phyloP scores from a whole-genome alignment of 2,888 invertebrate species.

The Eueremaeus valkanovi region DNA sequence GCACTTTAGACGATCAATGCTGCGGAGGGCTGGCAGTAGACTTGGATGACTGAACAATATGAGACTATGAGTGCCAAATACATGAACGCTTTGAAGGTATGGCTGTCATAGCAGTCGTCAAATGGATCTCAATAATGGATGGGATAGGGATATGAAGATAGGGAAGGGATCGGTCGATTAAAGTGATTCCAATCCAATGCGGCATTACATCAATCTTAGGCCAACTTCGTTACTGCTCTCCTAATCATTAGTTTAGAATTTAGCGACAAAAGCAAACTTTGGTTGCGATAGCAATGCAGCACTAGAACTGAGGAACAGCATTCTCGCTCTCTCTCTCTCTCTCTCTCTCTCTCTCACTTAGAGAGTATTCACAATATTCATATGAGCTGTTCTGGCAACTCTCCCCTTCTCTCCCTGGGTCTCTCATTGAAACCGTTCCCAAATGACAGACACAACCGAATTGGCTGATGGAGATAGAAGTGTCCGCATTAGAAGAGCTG shows the following conservation, averaged over 20 bases:
- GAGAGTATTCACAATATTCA: background rate
- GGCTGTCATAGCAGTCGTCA: background rate
- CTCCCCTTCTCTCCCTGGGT: constrained; percentile 22
- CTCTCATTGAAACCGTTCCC: constrained; percentile 1
- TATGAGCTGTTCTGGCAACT: background rate
- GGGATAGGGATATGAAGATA: background rate
- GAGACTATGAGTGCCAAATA: background rate
- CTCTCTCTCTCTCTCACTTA: constrained; percentile 12
- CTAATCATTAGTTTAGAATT: constrained; percentile 24
- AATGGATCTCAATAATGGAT: constrained; percentile 4
- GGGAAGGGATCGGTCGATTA: constrained; percentile 7
- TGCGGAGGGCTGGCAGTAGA: constrained; percentile 26
- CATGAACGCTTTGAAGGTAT: background rate
- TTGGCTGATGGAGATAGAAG: constrained; percentile 30
- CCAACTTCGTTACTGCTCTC: constrained; percentile 28
- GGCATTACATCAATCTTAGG: constrained; percentile 22
- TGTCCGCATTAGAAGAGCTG: constrained; percentile 15
- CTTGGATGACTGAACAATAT: background rate
- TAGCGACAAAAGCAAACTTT: constrained; percentile 32
- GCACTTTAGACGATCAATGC: constrained; percentile 12
- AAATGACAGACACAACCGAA: background rate
- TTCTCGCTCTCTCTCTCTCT: constrained; percentile 8
- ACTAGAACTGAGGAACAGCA: background rate
- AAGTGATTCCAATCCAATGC: constrained; percentile 29
- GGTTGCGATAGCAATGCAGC: constrained; percentile 32